Conservation (phyloP, 1,140 invertebrate species). For the Steinernema khuongi region DNA sequence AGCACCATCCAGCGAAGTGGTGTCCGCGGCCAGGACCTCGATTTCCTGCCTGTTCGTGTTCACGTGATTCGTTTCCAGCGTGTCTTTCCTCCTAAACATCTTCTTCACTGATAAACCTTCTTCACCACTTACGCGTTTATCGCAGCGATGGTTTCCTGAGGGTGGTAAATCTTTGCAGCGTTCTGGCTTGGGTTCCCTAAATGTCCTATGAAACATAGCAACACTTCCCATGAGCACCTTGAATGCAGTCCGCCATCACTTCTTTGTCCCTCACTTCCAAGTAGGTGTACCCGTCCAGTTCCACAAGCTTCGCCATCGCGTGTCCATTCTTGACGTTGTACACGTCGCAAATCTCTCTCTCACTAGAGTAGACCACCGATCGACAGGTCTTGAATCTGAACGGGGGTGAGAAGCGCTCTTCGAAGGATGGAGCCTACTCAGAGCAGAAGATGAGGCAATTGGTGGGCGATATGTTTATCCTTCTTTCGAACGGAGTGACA, state of each 20-base stretch:
- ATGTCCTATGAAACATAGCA: not conserved
- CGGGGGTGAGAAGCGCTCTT: not conserved
- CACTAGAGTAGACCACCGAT: not conserved
- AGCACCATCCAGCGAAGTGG: not conserved
- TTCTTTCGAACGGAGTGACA: not conserved
- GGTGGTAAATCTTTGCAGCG: not conserved
- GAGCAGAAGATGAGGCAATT: slow-evolving; percentile 11
- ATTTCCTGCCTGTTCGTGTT: not conserved
- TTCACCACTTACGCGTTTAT: not conserved
- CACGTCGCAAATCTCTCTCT: not conserved
- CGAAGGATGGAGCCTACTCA: not conserved
- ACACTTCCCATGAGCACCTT: not conserved
- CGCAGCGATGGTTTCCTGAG: not conserved
- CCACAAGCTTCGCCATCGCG: not conserved
- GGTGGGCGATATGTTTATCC: not conserved
- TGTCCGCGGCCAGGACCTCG: not conserved
- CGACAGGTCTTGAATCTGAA: not conserved
- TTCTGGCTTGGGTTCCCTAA: not conserved
- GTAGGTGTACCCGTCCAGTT: not conserved
- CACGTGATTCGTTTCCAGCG: not conserved
- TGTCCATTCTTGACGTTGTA: not conserved
- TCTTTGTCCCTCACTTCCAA: not conserved
- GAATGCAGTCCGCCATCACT: not conserved
- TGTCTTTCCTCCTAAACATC: not conserved
- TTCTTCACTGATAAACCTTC: not conserved